Conservation (phyloP, 2,113 vertebrate species). For the Austrofundulus limnaeus region DNA sequence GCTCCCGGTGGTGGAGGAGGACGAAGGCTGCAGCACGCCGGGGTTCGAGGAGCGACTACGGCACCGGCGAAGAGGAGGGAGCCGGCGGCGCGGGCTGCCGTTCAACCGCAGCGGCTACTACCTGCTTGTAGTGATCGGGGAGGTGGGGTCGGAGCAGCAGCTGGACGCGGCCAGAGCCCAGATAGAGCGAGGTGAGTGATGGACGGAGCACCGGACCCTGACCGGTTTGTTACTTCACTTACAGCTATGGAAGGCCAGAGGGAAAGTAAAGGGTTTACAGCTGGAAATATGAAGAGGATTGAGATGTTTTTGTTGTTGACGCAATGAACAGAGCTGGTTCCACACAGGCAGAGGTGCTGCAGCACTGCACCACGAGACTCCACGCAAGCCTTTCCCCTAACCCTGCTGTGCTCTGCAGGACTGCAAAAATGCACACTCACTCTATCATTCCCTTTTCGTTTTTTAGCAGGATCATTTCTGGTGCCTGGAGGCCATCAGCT, state of each 20-base stretch:
- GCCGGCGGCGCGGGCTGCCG: constrained; percentile 58
- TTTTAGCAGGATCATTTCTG: no score
- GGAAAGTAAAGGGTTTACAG: background rate
- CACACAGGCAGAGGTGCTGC: constrained; percentile 50
- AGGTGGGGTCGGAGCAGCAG: constrained; percentile 88
- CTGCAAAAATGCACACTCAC: constrained; percentile 22
- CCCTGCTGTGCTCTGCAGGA: background rate
- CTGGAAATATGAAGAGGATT: background rate
- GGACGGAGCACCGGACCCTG: background rate
- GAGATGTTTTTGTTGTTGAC: constrained; percentile 40
- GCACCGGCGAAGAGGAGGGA: constrained; percentile 67
- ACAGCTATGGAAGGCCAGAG: background rate
- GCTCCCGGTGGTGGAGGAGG: constrained; percentile 73
- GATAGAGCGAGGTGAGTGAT: constrained; percentile 88
- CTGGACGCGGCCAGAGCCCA: constrained; percentile 82
- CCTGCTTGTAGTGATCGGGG: constrained; percentile 90
- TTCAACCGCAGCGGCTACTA: constrained; percentile 77
- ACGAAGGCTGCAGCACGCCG: constrained; percentile 63
- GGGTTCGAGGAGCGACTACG: constrained; percentile 67
- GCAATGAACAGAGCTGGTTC: constrained; percentile 34
- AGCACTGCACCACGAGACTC: constrained; percentile 67
- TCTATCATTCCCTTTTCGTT: background rate
- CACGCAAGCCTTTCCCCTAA: constrained; percentile 27
- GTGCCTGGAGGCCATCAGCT: no score
- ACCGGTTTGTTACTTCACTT: background rate